These are phyloP conservation scores for Origma solitaria DNA, from an alignment of 2,113 vertebrate genomes.

Conservation along the genomic window DNA sequence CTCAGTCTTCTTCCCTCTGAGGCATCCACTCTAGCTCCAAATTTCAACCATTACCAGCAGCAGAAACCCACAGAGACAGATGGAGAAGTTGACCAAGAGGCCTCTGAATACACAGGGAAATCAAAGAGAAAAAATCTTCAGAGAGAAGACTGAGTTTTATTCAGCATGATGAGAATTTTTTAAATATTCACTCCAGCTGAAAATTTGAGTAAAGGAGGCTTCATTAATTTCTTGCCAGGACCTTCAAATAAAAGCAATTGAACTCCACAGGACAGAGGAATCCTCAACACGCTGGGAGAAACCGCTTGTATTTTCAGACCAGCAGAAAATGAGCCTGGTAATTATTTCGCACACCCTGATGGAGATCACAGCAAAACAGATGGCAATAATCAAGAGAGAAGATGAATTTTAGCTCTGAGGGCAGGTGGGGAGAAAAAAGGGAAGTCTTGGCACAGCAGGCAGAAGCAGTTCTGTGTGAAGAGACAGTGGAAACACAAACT, in stretches of 20 bases:
- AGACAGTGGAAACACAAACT: neutral
- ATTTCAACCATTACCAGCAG: neutral
- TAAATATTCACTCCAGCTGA: neutral
- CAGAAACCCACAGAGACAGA: neutral
- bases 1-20: neutral
- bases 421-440: neutral
- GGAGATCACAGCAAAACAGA: neutral
- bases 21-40: fast-evolving
- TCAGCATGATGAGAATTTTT: neutral
- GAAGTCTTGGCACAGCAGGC: neutral
- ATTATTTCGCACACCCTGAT: neutral
- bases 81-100: neutral
- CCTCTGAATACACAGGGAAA: neutral
- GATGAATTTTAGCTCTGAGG: neutral
- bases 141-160: neutral
- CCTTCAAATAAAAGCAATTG: neutral
- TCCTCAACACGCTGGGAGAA: neutral
- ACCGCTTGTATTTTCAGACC: neutral
- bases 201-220: neutral
- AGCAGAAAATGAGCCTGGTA: neutral
- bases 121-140: neutral
- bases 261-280: neutral
- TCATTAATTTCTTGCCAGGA: neutral
- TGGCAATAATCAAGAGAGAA: neutral
- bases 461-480: neutral